Conservation (phyloP, 2,888 invertebrate genomes). For the Chromoteleia sp. region DNA sequence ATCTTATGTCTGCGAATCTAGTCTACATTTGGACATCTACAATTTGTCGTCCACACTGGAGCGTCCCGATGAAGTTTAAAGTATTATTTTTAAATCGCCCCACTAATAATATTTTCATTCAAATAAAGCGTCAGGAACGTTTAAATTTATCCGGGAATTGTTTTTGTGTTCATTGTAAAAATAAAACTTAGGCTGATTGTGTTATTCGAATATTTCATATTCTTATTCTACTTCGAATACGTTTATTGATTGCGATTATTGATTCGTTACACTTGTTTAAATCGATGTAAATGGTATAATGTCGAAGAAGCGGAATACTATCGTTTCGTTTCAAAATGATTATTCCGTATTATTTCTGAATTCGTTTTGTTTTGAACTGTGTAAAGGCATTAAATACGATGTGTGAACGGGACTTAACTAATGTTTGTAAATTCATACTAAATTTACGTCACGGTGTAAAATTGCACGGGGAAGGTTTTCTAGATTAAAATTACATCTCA, state of each 20-base stretch:
- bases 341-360: too few species aligned
- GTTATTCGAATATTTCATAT: background rate
- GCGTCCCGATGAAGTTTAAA: constrained; percentile 4
- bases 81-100: constrained; percentile 40
- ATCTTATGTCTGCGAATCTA: constrained; percentile 65
- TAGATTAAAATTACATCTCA: constrained; percentile 43
- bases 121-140: constrained; percentile 4
- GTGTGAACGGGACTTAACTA: background rate
- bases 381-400: too few species aligned
- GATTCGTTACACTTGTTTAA: too few species aligned
- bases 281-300: too few species aligned
- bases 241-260: background rate
- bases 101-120: constrained; percentile 43
- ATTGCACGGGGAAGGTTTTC: constrained; percentile 25
- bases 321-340: too few species aligned
- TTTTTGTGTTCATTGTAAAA: background rate
- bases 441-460: constrained; percentile 24
- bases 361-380: too few species aligned
- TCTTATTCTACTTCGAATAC: background rate
- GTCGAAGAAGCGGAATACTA: too few species aligned
- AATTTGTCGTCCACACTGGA: constrained; percentile 43
- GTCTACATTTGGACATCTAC: constrained; percentile 62
- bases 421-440: constrained; percentile 23
- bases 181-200: background rate
- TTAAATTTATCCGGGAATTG: constrained; percentile 18